phyloP scores from a whole-genome alignment of 2,797 vertebrate genomes.

The Prionace glauca region DNA sequence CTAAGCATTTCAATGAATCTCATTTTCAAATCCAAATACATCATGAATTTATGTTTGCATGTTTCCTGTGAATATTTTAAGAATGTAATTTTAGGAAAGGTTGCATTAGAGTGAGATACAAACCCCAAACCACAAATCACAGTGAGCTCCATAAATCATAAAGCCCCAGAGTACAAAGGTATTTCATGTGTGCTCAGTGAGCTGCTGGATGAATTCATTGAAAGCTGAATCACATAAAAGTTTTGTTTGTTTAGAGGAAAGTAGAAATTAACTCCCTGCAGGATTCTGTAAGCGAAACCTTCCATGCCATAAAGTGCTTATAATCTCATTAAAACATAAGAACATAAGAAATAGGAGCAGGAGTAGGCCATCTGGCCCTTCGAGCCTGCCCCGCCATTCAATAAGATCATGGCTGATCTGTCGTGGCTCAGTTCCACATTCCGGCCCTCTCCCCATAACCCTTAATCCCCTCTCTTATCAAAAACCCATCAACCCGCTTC shows the following conservation, averaged over 20 bases:
- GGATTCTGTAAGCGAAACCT: background rate
- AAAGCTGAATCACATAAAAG: slow-evolving; percentile 24
- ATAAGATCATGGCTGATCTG: no score
- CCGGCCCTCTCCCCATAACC: no score
- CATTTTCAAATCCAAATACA: background rate
- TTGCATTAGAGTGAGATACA: background rate
- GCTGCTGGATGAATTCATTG: slow-evolving; percentile 16
- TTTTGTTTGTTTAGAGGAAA: slow-evolving; percentile 23
- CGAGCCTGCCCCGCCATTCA: no score
- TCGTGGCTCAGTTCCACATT: no score
- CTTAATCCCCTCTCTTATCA: no score
- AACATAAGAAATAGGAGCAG: no score
- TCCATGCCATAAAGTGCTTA: slow-evolving; percentile 22
- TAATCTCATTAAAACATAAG: slow-evolving; percentile 33
- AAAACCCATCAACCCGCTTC: no score
- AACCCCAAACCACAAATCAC: slow-evolving; percentile 27
- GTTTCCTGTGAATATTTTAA: background rate
- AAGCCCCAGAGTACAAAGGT: slow-evolving; percentile 22
- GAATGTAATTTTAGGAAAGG: slow-evolving; percentile 9
- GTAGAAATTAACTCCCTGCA: slow-evolving; percentile 10
- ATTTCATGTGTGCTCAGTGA: slow-evolving; percentile 29
- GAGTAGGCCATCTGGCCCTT: no score
- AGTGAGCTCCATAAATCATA: slow-evolving; percentile 17
- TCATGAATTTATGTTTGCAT: slow-evolving; percentile 21
- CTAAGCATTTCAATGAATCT: background rate